Evolutionary conservation across 2,797 vertebrate genomes (phyloP).

Genomic region (Steatocranus sp.): DNA sequence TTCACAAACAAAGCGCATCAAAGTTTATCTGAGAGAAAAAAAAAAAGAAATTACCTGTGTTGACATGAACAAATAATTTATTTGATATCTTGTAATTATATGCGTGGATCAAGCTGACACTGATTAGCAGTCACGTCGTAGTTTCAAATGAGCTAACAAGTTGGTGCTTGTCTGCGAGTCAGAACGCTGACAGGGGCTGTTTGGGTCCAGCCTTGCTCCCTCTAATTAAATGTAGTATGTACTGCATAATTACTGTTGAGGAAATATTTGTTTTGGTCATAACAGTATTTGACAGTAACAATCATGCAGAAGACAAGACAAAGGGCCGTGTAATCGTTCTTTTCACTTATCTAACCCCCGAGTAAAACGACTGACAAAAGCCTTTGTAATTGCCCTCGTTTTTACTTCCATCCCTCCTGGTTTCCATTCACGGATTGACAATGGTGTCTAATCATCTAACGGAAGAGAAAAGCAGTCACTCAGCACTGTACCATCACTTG

Average conservation of each 20-base stretch:
- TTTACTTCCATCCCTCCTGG: slow-evolving; percentile 59
- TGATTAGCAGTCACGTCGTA: slow-evolving; percentile 8
- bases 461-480: slow-evolving; percentile 55
- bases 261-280: slow-evolving; percentile 49
- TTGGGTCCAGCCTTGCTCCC: slow-evolving; percentile 1
- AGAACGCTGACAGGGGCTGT: slow-evolving; percentile 27
- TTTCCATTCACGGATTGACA: slow-evolving; percentile 61
- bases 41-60: not conserved
- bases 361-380: slow-evolving; percentile 60
- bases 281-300: slow-evolving; percentile 50
- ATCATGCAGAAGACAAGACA: slow-evolving; percentile 26
- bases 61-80: not conserved
- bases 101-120: not conserved
- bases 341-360: slow-evolving; percentile 41
- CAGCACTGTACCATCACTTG: slow-evolving; percentile 35
- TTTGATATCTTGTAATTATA: slow-evolving; percentile 1
- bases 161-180: slow-evolving; percentile 21
- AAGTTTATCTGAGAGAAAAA: not conserved
- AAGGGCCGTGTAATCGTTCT: slow-evolving; percentile 42
- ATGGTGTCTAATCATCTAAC: slow-evolving; percentile 65
- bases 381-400: slow-evolving; percentile 58
- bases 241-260: slow-evolving; percentile 43
- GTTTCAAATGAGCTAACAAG: slow-evolving; percentile 27
- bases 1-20: not conserved
- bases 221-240: slow-evolving; percentile 53